phyloP scores from a whole-genome alignment of 2,888 invertebrate species.

The Lamproptera curius region DNA sequence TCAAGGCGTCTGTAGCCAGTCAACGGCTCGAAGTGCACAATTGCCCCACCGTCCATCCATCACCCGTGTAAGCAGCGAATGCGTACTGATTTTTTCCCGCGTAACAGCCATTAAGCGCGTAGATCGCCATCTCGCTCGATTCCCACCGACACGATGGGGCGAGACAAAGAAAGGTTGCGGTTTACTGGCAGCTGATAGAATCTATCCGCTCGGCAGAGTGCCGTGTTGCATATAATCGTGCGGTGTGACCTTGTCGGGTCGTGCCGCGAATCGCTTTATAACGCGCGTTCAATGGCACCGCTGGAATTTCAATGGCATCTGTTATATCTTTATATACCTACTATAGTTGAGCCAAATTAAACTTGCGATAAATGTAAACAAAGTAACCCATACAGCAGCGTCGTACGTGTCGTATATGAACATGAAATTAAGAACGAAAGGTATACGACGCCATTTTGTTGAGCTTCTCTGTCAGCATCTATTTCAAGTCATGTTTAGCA shows the following conservation, averaged over 20 bases:
- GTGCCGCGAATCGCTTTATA: slow-evolving; percentile 27
- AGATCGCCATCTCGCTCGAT: slow-evolving; percentile 73
- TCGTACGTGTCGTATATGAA: no score
- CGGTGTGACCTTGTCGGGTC: slow-evolving; percentile 56
- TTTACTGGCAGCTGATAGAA: slow-evolving; percentile 79
- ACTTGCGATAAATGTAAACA: no score
- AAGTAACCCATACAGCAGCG: no score
- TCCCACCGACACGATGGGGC: slow-evolving; percentile 60
- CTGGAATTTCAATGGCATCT: no score
- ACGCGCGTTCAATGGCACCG: no score
- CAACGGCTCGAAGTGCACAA: no score
- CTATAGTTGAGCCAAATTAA: no score
- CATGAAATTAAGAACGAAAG: no score
- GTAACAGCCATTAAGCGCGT: slow-evolving; percentile 78
- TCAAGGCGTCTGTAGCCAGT: slow-evolving; percentile 56
- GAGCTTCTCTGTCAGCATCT: no score
- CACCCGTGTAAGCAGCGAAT: slow-evolving; percentile 76
- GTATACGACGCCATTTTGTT: no score
- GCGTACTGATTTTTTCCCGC: slow-evolving; percentile 78
- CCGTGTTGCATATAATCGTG: slow-evolving; percentile 74
- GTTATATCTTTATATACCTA: no score
- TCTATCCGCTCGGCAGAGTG: slow-evolving; percentile 75
- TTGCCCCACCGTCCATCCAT: slow-evolving; percentile 70
- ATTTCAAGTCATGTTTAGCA: no score
- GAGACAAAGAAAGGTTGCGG: slow-evolving; percentile 78